Evolutionary conservation across 2,888 invertebrate genomes (phyloP).

Genomic region (Acanthococcus lagerstroemiae): DNA sequence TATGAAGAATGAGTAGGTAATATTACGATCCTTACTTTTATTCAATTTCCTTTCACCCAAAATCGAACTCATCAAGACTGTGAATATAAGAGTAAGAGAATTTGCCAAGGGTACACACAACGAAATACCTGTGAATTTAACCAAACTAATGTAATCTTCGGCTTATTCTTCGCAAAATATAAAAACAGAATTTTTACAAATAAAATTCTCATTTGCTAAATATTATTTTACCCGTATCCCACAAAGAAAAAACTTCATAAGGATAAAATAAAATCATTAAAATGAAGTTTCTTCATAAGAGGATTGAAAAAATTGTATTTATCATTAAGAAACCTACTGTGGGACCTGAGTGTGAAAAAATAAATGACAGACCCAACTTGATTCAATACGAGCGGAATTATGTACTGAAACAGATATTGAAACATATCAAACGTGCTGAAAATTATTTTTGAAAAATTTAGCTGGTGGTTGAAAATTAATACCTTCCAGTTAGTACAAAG

Average conservation of each 20-base stretch:
- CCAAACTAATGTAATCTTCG: too few species aligned
- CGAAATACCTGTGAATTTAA: slow-evolving; percentile 12
- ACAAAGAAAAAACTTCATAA: neutral
- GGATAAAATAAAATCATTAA: neutral
- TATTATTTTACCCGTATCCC: neutral
- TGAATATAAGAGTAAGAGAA: slow-evolving; percentile 6
- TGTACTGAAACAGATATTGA: neutral
- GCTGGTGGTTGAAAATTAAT: neutral
- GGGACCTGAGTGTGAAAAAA: slow-evolving; percentile 1
- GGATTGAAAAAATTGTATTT: too few species aligned
- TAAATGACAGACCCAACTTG: slow-evolving; percentile 14
- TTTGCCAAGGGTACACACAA: slow-evolving; percentile 21
- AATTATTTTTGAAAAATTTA: neutral
- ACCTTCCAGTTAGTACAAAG: slow-evolving; percentile 22
- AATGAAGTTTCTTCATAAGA: neutral
- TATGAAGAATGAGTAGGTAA: too few species aligned
- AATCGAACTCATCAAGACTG: slow-evolving; percentile 7
- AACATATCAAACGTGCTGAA: neutral
- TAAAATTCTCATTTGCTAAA: neutral
- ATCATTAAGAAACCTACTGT: too few species aligned
- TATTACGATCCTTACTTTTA: slow-evolving; percentile 3
- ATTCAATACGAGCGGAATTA: slow-evolving; percentile 2
- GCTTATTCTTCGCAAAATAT: too few species aligned
- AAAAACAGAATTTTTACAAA: too few species aligned
- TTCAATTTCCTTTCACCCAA: slow-evolving; percentile 1